Percentiles rank a stretch among this genome's conserved stretches.
Conservation (phyloP, 1,140 invertebrate genomes). For the Andrena cerasifolii region DNA sequence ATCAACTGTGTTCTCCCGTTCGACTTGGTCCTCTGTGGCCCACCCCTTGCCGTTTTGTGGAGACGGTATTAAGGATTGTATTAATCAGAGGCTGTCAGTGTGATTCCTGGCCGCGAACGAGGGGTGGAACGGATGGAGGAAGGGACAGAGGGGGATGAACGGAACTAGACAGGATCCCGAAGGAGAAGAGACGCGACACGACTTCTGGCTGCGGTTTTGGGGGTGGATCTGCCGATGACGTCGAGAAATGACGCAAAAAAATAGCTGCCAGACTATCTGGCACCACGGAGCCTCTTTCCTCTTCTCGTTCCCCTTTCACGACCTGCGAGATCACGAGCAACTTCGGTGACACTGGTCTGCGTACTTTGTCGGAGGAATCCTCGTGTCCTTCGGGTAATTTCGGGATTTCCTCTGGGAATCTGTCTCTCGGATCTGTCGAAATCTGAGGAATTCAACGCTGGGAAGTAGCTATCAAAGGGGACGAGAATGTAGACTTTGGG, state of each 20-base stretch:
- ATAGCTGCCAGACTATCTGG: slow-evolving; percentile 76
- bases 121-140: slow-evolving; percentile 73
- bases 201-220: slow-evolving; percentile 66
- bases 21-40: slow-evolving; percentile 13
- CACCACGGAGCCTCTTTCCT: slow-evolving; percentile 54
- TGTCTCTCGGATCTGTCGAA: not conserved
- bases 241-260: slow-evolving; percentile 81
- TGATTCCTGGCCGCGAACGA: slow-evolving; percentile 69
- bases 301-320: slow-evolving; percentile 32
- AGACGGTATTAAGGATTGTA: slow-evolving; percentile 80
- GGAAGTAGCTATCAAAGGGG: too few relatives aligned
- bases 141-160: slow-evolving; percentile 21
- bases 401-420: not conserved
- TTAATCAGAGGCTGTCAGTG: slow-evolving; percentile 81
- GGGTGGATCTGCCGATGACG: slow-evolving; percentile 80
- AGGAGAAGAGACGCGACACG: slow-evolving; percentile 72
- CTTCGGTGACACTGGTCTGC: not conserved
- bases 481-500: too few relatives aligned
- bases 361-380: not conserved
- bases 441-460: not conserved
- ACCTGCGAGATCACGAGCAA: not conserved
- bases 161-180: slow-evolving; percentile 54
- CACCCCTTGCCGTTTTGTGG: slow-evolving; percentile 55
- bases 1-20: slow-evolving; percentile 37
- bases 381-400: not conserved